phyloP scores from a whole-genome alignment of 2,797 vertebrate species.

The Gorsachius magnificus region DNA sequence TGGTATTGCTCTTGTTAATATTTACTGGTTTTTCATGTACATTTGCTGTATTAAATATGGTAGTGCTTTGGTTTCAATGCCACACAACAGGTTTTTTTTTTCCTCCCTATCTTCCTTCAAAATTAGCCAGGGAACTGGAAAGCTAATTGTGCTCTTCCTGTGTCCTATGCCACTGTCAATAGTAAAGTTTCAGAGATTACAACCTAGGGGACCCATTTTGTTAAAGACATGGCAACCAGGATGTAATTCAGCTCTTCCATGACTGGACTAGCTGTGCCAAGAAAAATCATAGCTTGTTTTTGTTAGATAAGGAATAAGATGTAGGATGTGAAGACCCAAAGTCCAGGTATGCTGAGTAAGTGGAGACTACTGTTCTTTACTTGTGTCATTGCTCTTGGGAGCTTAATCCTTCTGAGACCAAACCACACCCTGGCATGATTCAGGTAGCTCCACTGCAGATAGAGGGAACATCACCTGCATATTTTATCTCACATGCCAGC shows the following conservation, averaged over 20 bases:
- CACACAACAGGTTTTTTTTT: rapidly evolving
- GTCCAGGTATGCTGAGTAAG: not conserved
- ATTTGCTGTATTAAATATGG: not conserved
- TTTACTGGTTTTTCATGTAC: not conserved
- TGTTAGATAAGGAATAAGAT: slow-evolving; percentile 12
- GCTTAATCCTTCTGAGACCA: not conserved
- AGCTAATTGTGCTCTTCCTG: not conserved
- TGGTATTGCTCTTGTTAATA: not conserved
- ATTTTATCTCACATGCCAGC: not conserved
- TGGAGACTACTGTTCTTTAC: not conserved
- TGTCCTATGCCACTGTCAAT: not conserved
- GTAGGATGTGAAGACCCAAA: not conserved
- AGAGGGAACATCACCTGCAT: not conserved
- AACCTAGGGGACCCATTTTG: not conserved
- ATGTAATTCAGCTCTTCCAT: not conserved
- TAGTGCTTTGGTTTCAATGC: not conserved
- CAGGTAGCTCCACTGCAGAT: not conserved
- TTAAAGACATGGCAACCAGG: not conserved
- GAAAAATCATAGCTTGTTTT: not conserved
- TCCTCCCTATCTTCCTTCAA: not conserved
- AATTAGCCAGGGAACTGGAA: not conserved
- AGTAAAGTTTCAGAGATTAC: not conserved
- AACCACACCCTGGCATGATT: not conserved
- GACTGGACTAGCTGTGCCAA: not conserved
- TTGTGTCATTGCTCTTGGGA: not conserved